Percentiles rank a stretch among this genome's conserved stretches.
phyloP scores from a whole-genome alignment of 2,888 invertebrate genomes.

The Lasioglossum leucozonium region DNA sequence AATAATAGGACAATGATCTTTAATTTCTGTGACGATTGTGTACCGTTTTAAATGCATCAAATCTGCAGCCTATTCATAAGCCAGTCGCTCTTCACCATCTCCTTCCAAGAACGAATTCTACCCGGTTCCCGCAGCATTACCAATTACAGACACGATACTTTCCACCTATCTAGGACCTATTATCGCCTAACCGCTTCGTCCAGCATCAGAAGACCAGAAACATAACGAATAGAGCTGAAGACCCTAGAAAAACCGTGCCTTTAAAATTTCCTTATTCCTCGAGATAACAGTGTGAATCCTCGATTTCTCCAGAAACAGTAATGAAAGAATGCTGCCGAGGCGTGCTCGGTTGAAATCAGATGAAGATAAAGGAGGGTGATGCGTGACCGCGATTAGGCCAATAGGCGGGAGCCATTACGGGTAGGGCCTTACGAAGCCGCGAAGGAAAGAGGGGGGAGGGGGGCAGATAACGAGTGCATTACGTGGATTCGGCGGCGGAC shows the following conservation, averaged over 20 bases:
- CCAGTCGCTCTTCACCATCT: not conserved
- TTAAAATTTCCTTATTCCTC: not conserved
- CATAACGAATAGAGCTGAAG: not conserved
- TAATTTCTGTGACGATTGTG: not conserved
- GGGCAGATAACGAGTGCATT: conserved; percentile 53
- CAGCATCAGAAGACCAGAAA: not conserved
- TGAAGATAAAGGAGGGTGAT: conserved; percentile 59
- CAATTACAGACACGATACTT: not conserved
- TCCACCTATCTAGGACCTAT: not conserved
- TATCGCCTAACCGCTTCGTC: not conserved
- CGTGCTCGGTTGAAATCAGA: conserved; percentile 50
- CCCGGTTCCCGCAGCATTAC: not conserved
- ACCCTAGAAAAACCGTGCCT: not conserved
- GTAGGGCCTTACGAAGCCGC: conserved; percentile 36
- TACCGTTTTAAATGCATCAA: no score
- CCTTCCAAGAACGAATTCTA: not conserved
- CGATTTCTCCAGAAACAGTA: conserved; percentile 16
- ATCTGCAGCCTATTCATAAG: no score
- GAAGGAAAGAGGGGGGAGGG: not conserved
- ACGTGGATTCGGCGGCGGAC: conserved; percentile 21
- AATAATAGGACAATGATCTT: not conserved
- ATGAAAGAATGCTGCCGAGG: conserved; percentile 34
- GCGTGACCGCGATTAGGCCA: conserved; percentile 59
- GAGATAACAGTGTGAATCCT: not conserved
- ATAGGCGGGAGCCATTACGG: conserved; percentile 48